Percentiles rank a stretch among this genome's conserved stretches.
Conservation (phyloP, 2,888 invertebrate species). For the Sphaerophoria taeniata region DNA sequence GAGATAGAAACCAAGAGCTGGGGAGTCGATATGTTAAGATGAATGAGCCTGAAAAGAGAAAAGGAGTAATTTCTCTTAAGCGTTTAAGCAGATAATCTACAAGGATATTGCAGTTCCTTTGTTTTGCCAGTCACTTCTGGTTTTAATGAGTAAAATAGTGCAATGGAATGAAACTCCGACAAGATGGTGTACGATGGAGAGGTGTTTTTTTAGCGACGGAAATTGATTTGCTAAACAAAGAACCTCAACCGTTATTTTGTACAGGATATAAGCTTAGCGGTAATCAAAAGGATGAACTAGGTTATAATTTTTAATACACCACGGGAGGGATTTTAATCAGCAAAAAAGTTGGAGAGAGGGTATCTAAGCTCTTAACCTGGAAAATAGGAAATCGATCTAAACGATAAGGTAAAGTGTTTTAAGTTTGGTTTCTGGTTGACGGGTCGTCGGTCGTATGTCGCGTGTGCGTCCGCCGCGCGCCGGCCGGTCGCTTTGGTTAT, state of each 20-base stretch:
- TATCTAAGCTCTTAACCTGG: neutral
- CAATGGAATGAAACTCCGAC: neutral
- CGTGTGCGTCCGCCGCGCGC: neutral
- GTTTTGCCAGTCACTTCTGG: constrained; percentile 56
- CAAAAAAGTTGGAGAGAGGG: neutral
- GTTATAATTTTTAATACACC: neutral
- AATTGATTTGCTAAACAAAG: constrained; percentile 56
- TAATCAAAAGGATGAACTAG: constrained; percentile 5
- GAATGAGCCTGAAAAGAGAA: constrained; percentile 20
- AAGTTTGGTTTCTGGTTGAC: neutral
- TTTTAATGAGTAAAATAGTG: constrained; percentile 35
- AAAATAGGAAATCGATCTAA: constrained; percentile 14
- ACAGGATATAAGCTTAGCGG: constrained; percentile 15
- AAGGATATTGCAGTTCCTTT: constrained; percentile 66
- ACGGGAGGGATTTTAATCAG: constrained; percentile 12
- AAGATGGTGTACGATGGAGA: neutral
- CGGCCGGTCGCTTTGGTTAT: neutral
- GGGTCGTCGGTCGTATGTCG: too few species aligned
- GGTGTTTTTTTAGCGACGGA: constrained; percentile 13
- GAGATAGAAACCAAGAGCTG: neutral
- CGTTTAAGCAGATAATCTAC: constrained; percentile 69
- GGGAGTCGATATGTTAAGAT: neutral
- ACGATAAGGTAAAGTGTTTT: neutral
- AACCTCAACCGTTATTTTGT: neutral
- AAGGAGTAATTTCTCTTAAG: constrained; percentile 69